A percentile compares a stretch with the other conserved stretches of the same genome.
Conservation (phyloP, 2,113 vertebrate species). For the Calidris pugnax region DNA sequence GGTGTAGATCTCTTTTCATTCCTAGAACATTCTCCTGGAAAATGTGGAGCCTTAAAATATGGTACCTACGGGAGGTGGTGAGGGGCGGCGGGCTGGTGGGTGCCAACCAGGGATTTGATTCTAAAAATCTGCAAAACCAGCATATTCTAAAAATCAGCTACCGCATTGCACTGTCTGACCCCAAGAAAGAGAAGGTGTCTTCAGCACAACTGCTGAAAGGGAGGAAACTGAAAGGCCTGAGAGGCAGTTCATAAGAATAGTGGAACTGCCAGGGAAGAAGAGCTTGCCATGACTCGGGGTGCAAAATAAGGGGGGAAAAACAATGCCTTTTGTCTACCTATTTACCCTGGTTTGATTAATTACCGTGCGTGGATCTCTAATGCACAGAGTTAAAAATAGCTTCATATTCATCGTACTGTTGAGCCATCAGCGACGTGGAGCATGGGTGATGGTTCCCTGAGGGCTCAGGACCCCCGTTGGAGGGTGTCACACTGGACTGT, state of each 20-base stretch:
- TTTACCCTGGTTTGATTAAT: background rate
- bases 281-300: background rate
- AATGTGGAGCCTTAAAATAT: background rate
- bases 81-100: background rate
- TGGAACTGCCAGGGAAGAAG: background rate
- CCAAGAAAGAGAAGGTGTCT: background rate
- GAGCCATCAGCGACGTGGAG: background rate
- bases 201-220: background rate
- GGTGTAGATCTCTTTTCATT: background rate
- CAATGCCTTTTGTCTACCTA: background rate
- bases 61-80: background rate
- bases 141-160: background rate
- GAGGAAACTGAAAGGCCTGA: background rate
- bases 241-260: background rate
- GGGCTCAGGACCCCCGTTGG: background rate
- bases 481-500: background rate
- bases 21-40: background rate
- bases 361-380: background rate
- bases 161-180: rapidly evolving
- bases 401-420: background rate
- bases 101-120: background rate
- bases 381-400: background rate
- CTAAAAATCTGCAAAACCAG: background rate
- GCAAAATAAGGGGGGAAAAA: background rate
- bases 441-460: background rate